Evolutionary conservation across 2,888 invertebrate species (phyloP), one percentile per base, ranked within the genome.

Genomic region (Chloroclysta siterata): DNA sequence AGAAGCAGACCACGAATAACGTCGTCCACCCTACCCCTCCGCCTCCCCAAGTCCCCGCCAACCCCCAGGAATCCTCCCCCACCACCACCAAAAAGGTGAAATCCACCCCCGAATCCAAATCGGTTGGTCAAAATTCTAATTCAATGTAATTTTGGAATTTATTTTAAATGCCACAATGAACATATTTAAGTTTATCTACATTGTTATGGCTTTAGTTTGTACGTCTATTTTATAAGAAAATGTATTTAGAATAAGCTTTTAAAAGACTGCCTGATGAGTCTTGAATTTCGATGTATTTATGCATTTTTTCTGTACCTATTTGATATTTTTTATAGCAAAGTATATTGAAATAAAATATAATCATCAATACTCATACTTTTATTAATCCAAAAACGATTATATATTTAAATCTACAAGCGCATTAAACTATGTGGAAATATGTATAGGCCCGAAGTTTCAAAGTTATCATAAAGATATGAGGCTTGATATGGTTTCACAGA

Each of bases 101-200:
- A 59, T 68, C 89, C 13, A 89, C 90, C 42, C 91, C 90, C 14
- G 89, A 90, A 73, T 82, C 82, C 0, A 90, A 90, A 66, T 89
- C 92, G 1, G 76, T 79, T 17, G 82, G 80, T 10, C 11, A 5
- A 67, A 75, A 80, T 72, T 69, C 77, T 54, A 70, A 78, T 51
- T 64, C 59, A 36, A 29, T 61, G 14, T 42, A 42, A 17, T 68
- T 63, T 53, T 63, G 46, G 63, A 28, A 68, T 63, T 70, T 63
- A 62, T 70, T 65, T 70, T 66, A 64, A 62, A 65, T 65, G 79
- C 87, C 88, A 89, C 87, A 77, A 68, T 81, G 82, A 72, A 68
- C 79, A 72, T 88, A 89, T 80, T 81, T 77, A 53, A 77, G 17
- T 79, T 63, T 86, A 90, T 82, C 77, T 69, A 50, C 77, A 76